Conservation (phyloP, 2,888 invertebrate genomes). For the Nysson spinosus region DNA sequence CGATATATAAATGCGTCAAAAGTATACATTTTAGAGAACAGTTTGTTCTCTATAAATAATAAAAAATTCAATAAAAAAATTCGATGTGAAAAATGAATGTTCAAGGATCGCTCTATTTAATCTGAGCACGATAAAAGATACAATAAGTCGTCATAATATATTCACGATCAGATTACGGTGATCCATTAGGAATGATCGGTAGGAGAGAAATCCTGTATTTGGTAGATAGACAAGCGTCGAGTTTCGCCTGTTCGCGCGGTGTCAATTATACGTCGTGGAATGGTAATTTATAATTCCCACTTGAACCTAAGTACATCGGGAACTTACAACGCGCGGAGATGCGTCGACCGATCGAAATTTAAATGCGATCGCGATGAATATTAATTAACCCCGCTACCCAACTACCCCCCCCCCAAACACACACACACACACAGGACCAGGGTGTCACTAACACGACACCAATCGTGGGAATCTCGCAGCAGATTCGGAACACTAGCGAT, state of each 20-base stretch:
- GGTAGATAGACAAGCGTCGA: constrained; percentile 4
- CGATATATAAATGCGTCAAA: no score
- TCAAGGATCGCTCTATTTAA: not conserved
- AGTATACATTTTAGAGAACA: no score
- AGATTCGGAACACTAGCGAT: no score
- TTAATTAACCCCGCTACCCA: constrained; percentile 18
- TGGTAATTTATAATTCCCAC: constrained; percentile 24
- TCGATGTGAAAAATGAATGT: no score
- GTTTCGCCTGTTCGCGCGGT: constrained; percentile 3
- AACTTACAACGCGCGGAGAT: not conserved
- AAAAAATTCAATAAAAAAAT: no score
- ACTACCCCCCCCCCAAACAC: not conserved
- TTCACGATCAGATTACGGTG: constrained; percentile 31
- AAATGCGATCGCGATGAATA: constrained; percentile 21
- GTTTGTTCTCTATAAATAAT: no score
- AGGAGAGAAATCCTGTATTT: constrained; percentile 33
- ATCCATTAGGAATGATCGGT: constrained; percentile 27
- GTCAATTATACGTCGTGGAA: constrained; percentile 9
- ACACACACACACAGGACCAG: no score
- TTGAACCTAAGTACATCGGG: not conserved
- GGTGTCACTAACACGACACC: no score
- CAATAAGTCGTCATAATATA: constrained; percentile 35
- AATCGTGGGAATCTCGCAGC: constrained; percentile 7
- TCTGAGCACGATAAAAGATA: constrained; percentile 1
- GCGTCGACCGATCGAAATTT: constrained; percentile 4